phyloP scores from a whole-genome alignment of 2,113 vertebrate genomes.

The Promerops cafer region DNA sequence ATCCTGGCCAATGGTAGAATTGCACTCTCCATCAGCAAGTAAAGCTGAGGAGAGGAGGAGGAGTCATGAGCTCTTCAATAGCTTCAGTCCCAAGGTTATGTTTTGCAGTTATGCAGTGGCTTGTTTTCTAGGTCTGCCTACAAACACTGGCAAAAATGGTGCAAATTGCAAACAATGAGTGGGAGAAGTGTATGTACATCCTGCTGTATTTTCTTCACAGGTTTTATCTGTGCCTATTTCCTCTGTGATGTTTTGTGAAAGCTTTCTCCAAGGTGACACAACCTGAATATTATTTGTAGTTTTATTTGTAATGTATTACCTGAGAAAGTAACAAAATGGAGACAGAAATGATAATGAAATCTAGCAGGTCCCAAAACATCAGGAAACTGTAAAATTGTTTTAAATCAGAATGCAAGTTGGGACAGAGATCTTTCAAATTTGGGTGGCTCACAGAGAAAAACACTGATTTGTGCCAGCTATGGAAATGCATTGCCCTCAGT shows the following conservation, averaged over 20 bases:
- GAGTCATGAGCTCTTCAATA: not conserved
- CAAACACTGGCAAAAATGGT: not conserved
- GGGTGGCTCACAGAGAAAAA: not conserved
- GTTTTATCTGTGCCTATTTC: conserved; percentile 8
- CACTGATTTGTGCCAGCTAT: not conserved
- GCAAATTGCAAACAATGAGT: conserved; percentile 7
- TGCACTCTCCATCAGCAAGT: not conserved
- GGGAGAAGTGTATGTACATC: conserved; percentile 24
- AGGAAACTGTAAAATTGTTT: not conserved
- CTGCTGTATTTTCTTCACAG: conserved; percentile 39
- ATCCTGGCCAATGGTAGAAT: not conserved
- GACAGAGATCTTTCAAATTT: not conserved
- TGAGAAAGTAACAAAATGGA: conserved; percentile 31
- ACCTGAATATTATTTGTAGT: not conserved
- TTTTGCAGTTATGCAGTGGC: not conserved
- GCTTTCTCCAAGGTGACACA: not conserved
- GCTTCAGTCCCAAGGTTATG: not conserved
- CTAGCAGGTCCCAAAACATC: not conserved
- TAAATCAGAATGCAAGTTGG: not conserved
- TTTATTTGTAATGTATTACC: conserved; percentile 5
- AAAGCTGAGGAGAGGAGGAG: not conserved
- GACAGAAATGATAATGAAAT: not conserved
- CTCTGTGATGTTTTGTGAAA: not conserved
- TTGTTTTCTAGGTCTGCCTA: conserved; percentile 13
- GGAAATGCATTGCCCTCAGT: not conserved